These are phyloP conservation scores for Monochamus alternatus DNA, from an alignment of 2,888 invertebrate genomes.

Conservation along the genomic window DNA sequence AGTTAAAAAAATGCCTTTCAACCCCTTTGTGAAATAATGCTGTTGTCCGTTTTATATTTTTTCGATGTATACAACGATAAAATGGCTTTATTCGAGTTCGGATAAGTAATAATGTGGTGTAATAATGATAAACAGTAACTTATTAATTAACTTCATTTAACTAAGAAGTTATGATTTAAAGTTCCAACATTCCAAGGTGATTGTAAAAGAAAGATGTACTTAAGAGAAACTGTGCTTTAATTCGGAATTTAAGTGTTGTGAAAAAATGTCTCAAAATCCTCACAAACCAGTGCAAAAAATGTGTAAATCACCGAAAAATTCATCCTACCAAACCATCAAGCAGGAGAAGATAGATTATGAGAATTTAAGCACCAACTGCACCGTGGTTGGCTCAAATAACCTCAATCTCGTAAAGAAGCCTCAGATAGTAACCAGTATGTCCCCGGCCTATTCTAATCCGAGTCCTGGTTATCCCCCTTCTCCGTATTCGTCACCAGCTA, in stretches of 20 bases:
- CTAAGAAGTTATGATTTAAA: slow-evolving; percentile 45
- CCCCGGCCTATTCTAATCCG: slow-evolving; percentile 66
- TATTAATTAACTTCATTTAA: slow-evolving; percentile 32
- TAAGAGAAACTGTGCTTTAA: slow-evolving; percentile 57
- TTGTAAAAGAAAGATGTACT: slow-evolving; percentile 55
- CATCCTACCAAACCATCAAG: slow-evolving; percentile 59
- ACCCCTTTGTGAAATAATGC: slow-evolving; percentile 63
- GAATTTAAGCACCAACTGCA: slow-evolving; percentile 70
- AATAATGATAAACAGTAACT: slow-evolving; percentile 33
- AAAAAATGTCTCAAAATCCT: slow-evolving; percentile 70
- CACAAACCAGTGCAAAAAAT: slow-evolving; percentile 68
- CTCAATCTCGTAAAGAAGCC: slow-evolving; percentile 70
- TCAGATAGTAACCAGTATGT: slow-evolving; percentile 66
- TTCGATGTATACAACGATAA: slow-evolving; percentile 65
- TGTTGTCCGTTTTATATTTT: slow-evolving; percentile 55
- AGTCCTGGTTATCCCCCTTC: slow-evolving; percentile 66
- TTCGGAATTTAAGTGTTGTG: slow-evolving; percentile 55
- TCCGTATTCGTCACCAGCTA: slow-evolving; percentile 69
- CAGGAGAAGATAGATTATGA: slow-evolving; percentile 69
- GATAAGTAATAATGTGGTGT: slow-evolving; percentile 62
- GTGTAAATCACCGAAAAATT: slow-evolving; percentile 71
- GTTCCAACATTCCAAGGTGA: slow-evolving; percentile 49
- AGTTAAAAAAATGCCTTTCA: slow-evolving; percentile 51
- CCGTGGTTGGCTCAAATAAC: slow-evolving; percentile 70
- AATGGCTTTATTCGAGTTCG: slow-evolving; percentile 72